phyloP scores from a whole-genome alignment of 2,113 vertebrate genomes.

The Girardinichthys multiradiatus region DNA sequence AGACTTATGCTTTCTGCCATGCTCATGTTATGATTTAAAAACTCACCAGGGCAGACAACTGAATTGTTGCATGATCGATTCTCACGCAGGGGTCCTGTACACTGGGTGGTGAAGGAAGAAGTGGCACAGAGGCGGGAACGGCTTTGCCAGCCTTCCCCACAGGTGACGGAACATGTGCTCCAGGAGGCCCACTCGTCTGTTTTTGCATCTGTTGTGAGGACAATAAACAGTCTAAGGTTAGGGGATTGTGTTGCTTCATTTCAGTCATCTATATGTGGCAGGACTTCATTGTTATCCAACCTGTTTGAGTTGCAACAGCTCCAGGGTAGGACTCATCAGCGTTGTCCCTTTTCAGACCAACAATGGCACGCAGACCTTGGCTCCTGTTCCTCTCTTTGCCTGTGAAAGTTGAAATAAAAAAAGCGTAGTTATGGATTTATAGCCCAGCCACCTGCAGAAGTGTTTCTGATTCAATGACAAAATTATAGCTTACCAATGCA shows the following conservation, averaged over 20 bases:
- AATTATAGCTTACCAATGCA: constrained; percentile 86
- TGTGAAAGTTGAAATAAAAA: constrained; percentile 57
- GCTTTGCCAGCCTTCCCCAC: constrained; percentile 94
- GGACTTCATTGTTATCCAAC: constrained; percentile 73
- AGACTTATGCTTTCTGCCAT: constrained; percentile 7
- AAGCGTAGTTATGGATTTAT: constrained; percentile 13
- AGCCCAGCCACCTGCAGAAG: constrained; percentile 12
- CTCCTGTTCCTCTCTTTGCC: constrained; percentile 90
- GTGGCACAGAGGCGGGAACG: constrained; percentile 91
- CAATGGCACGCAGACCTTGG: constrained; percentile 91
- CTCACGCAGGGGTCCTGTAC: constrained; percentile 92
- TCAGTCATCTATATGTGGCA: neutral
- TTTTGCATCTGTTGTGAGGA: constrained; percentile 80
- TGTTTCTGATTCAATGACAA: neutral
- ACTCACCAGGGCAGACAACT: constrained; percentile 90
- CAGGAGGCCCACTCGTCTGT: constrained; percentile 95
- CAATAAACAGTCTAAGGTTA: neutral
- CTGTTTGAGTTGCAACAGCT: constrained; percentile 89
- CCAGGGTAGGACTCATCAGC: constrained; percentile 84
- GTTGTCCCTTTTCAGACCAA: constrained; percentile 88
- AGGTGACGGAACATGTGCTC: constrained; percentile 92
- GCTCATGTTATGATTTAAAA: neutral
- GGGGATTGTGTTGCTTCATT: neutral
- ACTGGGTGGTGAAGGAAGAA: constrained; percentile 90
- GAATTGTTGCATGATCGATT: constrained; percentile 96